phyloP scores from a whole-genome alignment of 1,140 invertebrate genomes.

The Zophobas morio region DNA sequence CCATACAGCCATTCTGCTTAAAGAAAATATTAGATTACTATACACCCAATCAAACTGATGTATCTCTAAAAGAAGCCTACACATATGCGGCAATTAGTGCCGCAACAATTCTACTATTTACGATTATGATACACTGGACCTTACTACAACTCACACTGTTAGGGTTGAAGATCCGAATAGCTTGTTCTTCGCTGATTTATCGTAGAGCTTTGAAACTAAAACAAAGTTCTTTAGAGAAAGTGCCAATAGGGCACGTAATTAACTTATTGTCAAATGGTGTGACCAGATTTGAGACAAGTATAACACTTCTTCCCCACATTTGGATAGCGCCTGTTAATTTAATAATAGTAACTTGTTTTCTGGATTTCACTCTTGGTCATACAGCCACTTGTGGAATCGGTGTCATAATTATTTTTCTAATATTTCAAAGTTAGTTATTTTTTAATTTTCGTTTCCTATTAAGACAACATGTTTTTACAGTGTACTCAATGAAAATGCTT shows the following conservation, averaged over 20 bases:
- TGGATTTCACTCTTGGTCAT: neutral
- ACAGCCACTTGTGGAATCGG: neutral
- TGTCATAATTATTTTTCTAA: neutral
- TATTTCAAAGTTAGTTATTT: neutral
- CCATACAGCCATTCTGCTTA: neutral
- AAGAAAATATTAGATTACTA: conserved; percentile 1
- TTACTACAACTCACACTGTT: neutral
- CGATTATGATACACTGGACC: neutral
- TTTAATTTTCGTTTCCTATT: neutral
- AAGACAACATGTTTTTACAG: neutral
- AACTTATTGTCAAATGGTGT: conserved; percentile 6
- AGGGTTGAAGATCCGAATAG: conserved; percentile 19
- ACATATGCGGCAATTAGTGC: neutral
- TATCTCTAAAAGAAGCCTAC: neutral
- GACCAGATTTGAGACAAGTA: neutral
- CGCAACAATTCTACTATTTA: neutral
- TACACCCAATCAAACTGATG: neutral
- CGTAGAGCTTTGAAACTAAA: conserved; percentile 3
- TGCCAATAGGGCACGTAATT: neutral
- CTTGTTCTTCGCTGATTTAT: conserved; percentile 8
- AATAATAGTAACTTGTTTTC: neutral
- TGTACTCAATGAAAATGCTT: neutral
- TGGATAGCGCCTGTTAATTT: neutral
- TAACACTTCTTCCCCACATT: neutral
- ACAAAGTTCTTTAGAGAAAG: neutral